Evolutionary conservation across 2,113 vertebrate genomes (phyloP).

Genomic region (Gopherus evgoodei): DNA sequence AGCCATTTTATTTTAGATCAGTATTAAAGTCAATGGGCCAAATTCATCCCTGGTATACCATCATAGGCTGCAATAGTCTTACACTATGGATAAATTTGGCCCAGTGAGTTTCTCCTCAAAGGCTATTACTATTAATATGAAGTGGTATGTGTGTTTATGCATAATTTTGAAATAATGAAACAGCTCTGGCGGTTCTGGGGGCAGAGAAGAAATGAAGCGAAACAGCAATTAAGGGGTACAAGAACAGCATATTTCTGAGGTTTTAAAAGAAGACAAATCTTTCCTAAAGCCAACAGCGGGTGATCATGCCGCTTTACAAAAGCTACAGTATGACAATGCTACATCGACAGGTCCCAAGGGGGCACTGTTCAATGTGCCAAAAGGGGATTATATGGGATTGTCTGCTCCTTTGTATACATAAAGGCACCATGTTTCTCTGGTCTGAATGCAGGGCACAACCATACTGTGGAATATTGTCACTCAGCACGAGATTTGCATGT

Average conservation of each 20-base stretch:
- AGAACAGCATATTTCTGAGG: neutral
- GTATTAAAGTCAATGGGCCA: neutral
- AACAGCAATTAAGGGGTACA: neutral
- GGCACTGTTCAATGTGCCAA: accelerated
- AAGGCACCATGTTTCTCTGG: neutral
- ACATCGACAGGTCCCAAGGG: accelerated
- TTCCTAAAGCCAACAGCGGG: neutral
- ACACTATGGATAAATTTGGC: accelerated
- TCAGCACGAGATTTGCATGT: neutral
- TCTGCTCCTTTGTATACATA: neutral
- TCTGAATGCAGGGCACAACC: neutral
- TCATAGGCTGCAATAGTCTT: neutral
- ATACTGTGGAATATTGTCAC: accelerated
- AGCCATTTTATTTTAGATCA: neutral
- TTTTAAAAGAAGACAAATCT: neutral
- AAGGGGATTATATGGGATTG: neutral
- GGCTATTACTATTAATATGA: neutral
- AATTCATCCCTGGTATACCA: accelerated
- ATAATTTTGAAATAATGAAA: neutral
- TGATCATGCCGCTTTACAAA: neutral
- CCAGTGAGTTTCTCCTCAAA: accelerated
- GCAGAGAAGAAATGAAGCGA: neutral
- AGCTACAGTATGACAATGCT: neutral
- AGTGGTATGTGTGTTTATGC: neutral
- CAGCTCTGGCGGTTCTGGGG: accelerated